A percentile compares a stretch with the other conserved stretches of the same genome.
These are phyloP conservation scores for Petrocephalus microphthalmus DNA, from an alignment of 2,113 vertebrate genomes.

Conservation along the genomic window DNA sequence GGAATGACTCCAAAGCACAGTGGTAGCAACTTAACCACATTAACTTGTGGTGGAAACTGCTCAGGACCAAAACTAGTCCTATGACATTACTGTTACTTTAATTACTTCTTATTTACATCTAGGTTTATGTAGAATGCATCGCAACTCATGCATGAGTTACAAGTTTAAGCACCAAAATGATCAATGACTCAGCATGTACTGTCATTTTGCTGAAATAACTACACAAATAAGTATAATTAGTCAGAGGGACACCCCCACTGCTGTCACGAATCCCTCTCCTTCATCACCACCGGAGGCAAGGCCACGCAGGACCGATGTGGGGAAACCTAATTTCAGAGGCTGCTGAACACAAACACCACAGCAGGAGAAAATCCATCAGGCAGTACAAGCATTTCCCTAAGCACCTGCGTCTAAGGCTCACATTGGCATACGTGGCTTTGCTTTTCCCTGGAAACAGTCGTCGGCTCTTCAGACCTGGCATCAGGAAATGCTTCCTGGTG, in stretches of 20 bases:
- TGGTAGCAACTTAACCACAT: neutral
- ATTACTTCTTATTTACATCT: neutral
- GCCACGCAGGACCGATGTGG: neutral
- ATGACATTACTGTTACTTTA: neutral
- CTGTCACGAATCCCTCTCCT: neutral
- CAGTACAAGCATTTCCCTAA: neutral
- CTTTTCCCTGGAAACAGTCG: neutral
- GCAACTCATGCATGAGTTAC: neutral
- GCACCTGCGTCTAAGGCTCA: neutral
- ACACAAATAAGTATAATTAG: neutral
- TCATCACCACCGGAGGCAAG: neutral
- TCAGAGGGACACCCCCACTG: neutral
- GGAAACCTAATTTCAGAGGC: neutral
- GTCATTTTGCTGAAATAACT: neutral
- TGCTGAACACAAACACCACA: neutral
- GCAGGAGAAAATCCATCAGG: neutral
- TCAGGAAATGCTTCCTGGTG: neutral
- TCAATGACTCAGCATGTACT: neutral
- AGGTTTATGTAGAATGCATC: neutral
- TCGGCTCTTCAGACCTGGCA: neutral
- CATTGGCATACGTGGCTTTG: neutral
- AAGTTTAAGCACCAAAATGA: neutral
- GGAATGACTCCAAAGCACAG: neutral
- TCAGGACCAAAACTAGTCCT: neutral
- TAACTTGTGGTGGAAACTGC: neutral